Evolutionary conservation across 2,888 invertebrate genomes (phyloP).

Genomic region (Nemotelus nigrinus): DNA sequence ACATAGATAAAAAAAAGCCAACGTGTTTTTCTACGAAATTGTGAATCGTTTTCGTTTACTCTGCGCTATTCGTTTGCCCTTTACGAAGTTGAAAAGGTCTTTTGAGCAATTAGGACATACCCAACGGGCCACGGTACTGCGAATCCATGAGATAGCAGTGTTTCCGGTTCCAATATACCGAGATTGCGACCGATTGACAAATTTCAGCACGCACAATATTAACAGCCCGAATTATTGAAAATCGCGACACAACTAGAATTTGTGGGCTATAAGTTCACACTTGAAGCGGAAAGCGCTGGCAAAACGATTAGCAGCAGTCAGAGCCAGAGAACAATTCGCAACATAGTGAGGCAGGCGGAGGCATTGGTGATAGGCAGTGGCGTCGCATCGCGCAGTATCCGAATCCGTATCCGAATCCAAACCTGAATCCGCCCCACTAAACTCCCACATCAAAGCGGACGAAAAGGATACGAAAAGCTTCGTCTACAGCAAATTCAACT

Average conservation of each 20-base stretch:
- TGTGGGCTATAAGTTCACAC: slow-evolving; percentile 38
- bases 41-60: too few species aligned
- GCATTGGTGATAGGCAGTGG: slow-evolving; percentile 9
- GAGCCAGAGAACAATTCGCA: slow-evolving; percentile 19
- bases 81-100: too few species aligned
- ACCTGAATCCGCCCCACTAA: background rate
- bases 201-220: slow-evolving; percentile 16
- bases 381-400: slow-evolving; percentile 9
- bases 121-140: too few species aligned
- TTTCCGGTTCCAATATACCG: background rate
- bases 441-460: background rate
- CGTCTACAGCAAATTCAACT: background rate
- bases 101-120: too few species aligned
- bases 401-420: background rate
- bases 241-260: slow-evolving; percentile 61
- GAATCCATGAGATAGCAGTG: background rate
- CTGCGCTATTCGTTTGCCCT: too few species aligned
- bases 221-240: slow-evolving; percentile 62
- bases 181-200: background rate
- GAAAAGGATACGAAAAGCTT: slow-evolving; percentile 15
- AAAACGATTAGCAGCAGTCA: background rate
- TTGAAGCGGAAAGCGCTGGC: slow-evolving; percentile 19
- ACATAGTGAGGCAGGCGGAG: slow-evolving; percentile 43
- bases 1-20: too few species aligned
- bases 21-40: too few species aligned